Percentiles rank a stretch among this genome's conserved stretches.
phyloP scores from a whole-genome alignment of 2,888 invertebrate species.

The Lucinisca nassula region DNA sequence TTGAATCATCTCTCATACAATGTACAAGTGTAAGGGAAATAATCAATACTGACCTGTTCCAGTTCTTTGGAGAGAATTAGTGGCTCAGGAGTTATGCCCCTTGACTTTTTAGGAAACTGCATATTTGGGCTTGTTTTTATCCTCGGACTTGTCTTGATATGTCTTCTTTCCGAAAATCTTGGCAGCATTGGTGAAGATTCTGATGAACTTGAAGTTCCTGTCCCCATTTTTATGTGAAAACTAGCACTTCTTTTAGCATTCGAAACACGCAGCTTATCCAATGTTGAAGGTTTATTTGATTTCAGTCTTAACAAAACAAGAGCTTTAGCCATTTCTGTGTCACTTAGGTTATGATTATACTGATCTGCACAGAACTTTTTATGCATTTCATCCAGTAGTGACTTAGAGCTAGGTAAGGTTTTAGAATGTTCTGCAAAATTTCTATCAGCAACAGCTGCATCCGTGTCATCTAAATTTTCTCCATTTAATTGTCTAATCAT shows the following conservation, averaged over 20 bases:
- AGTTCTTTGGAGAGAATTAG: constrained; percentile 4
- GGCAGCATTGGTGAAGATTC: constrained; percentile 54
- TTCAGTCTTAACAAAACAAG: constrained; percentile 60
- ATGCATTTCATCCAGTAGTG: constrained; percentile 83
- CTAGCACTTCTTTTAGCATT: constrained; percentile 60
- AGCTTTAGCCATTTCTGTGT: constrained; percentile 52
- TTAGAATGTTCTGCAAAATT: constrained; percentile 49
- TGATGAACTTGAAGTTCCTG: constrained; percentile 34
- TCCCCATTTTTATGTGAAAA: constrained; percentile 63
- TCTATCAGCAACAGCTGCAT: neutral
- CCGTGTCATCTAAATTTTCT: neutral
- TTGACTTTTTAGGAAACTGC: constrained; percentile 61
- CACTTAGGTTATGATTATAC: constrained; percentile 66
- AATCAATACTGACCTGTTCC: constrained; percentile 61
- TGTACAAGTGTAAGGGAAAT: constrained; percentile 61
- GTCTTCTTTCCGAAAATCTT: constrained; percentile 36
- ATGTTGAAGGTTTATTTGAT: constrained; percentile 25
- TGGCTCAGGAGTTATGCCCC: constrained; percentile 68
- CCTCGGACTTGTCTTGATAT: too few relatives aligned
- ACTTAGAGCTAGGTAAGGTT: constrained; percentile 71
- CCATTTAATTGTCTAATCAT: constrained; percentile 64
- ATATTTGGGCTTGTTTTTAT: constrained; percentile 57
- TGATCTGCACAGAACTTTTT: constrained; percentile 84
- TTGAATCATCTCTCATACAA: too few relatives aligned
- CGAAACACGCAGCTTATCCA: neutral